Evolutionary conservation across 2,113 vertebrate species (phyloP).

Genomic region (Mobula hypostoma): DNA sequence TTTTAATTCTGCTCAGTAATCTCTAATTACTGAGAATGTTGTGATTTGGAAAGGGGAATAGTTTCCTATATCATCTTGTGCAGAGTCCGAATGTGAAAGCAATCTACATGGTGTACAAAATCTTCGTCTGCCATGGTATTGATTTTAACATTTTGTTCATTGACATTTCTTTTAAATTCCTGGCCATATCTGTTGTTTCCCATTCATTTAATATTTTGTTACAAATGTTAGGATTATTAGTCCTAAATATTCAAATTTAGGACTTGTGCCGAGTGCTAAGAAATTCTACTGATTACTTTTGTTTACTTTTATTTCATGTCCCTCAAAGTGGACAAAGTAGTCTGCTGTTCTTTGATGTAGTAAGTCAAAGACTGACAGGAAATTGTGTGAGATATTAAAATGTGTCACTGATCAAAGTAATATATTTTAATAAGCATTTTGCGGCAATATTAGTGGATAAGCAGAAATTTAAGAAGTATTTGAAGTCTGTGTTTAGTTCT

Average conservation of each 20-base stretch:
- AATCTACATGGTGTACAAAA: neutral
- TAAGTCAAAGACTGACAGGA: neutral
- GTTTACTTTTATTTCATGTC: neutral
- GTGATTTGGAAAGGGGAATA: neutral
- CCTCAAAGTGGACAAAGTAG: neutral
- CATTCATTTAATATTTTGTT: neutral
- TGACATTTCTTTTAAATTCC: neutral
- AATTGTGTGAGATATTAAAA: neutral
- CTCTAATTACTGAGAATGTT: neutral
- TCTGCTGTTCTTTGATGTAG: neutral
- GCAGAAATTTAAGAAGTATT: neutral
- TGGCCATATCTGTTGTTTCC: neutral
- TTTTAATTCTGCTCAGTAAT: neutral
- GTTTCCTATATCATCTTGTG: neutral
- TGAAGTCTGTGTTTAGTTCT: too few species aligned
- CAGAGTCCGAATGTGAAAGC: neutral
- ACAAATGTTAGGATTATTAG: neutral
- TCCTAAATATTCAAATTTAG: neutral
- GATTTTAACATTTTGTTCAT: neutral
- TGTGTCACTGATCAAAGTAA: neutral
- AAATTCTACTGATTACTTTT: neutral
- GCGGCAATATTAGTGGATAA: neutral
- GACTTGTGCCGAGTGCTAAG: neutral
- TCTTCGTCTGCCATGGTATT: neutral
- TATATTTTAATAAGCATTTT: neutral